Base-by-base conservation (phyloP, 2,113 vertebrate species). In the Cnemophilus loriae region DNA sequence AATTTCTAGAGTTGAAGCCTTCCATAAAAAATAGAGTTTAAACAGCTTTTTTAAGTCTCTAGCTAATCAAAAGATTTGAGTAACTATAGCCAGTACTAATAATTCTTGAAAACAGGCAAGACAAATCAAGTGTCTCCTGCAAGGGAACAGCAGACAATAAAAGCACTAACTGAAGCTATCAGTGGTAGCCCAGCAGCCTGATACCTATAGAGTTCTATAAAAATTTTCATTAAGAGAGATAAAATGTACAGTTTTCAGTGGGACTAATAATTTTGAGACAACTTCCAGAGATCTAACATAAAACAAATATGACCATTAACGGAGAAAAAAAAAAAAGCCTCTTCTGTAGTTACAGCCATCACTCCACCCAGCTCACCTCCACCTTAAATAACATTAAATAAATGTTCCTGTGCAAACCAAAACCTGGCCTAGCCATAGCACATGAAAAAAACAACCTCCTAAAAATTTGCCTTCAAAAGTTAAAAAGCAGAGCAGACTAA, bases 31-130 rank as follows among this genome's bases (percentile, higher is more conserved):
- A 60, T 27, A 75, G 56, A 30, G 27, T 52, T 79, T 85, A 94
- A 96, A 90, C 78, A 87, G 49, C 46, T 84, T 94, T 95, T 87
- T 91, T 84, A 82, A 93, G 65, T 87, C 81, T 70, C 73, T 35
- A 84, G 56, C 52, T 93, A 91, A 94, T 90, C 85, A 94, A 90
- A 90, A 91, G 49, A 76, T 90, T 73, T 87, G 70, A 96, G 49
- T 85, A 88, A 79, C 87, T 90, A 39, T 21, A 83, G 37, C 20
- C 53, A 76, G 41, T 27, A 16, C 37, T 53, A 91, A 87, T 95
- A 95, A 88, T 76, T 96, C 85, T 88, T 85, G 78, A 91, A 79
- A 93, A 88, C 32, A 85, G 28, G 32, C 32, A 65, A 87, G 53
- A 93, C 53, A 90, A 96, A 93, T 79, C 61, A 89, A 84, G 47